phyloP scores from a whole-genome alignment of 2,888 invertebrate species.

The Marronus borbonicus region DNA sequence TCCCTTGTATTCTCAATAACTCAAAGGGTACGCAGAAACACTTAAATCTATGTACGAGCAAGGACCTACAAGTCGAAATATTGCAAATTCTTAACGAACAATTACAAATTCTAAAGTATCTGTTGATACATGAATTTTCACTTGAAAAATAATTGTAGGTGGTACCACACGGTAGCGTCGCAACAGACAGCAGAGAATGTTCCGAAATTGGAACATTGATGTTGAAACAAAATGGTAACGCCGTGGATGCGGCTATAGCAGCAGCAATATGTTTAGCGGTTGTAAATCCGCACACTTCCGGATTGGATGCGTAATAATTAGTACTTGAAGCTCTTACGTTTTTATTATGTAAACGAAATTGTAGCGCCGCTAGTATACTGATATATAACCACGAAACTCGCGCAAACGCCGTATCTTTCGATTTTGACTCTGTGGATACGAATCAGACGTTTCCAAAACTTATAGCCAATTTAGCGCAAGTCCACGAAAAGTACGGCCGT shows the following conservation, averaged over 20 bases:
- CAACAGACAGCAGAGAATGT: slow-evolving; percentile 80
- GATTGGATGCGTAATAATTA: slow-evolving; percentile 82
- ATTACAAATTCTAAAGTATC: too few species aligned
- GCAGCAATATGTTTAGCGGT: slow-evolving; percentile 83
- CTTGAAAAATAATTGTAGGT: slow-evolving; percentile 70
- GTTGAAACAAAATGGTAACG: slow-evolving; percentile 81
- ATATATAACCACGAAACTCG: slow-evolving; percentile 80
- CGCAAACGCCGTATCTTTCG: slow-evolving; percentile 73
- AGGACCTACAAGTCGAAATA: too few species aligned
- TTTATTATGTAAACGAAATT: slow-evolving; percentile 56
- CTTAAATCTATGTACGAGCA: too few species aligned
- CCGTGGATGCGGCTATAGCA: slow-evolving; percentile 84
- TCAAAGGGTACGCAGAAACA: too few species aligned
- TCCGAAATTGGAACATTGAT: slow-evolving; percentile 80
- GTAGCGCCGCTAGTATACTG: slow-evolving; percentile 82
- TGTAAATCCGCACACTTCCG: slow-evolving; percentile 80
- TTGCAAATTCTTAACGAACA: too few species aligned
- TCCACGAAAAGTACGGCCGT: slow-evolving; percentile 74
- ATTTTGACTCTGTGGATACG: slow-evolving; percentile 72
- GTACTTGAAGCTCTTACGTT: neutral
- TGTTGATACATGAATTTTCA: too few species aligned
- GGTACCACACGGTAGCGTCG: slow-evolving; percentile 83
- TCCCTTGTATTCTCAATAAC: too few species aligned
- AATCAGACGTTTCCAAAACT: slow-evolving; percentile 73
- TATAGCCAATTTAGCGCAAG: slow-evolving; percentile 74